Evolutionary conservation across 2,797 vertebrate species (phyloP), one percentile per base, ranked within the genome.

Genomic region (Leptodactylus fallax): DNA sequence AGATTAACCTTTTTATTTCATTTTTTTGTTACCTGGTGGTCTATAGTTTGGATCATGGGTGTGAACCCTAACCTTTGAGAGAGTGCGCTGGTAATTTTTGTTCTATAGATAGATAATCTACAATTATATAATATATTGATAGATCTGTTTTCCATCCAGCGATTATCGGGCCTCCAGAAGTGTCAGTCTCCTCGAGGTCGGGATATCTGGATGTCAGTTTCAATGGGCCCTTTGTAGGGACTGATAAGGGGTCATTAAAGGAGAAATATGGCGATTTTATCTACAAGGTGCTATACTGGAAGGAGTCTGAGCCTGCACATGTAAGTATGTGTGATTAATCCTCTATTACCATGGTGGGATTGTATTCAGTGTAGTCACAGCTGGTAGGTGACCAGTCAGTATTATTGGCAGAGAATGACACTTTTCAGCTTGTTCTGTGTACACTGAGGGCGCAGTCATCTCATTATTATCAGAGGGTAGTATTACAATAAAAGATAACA

Each of bases 241-340:
- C 45, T 0, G 81, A 74, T 8, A 76, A 8, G 0, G 93, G 91
- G 91, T 47, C 90, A 27, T 83, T 95, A 87, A 90, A 74, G 67
- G 82, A 91, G 0, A 85, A 91, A 55, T 96, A 95, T 0, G 88
- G 88, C 81, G 91, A 90, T 0, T 91, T 92, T 91, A 6, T 1
- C 0, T 95, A 95, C 67, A 88, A 87, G 13, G 83, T 95, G 69
- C 85, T 85, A 3, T 95, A 92, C n/a, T 94, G 95, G 95, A 94
- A 90, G 71, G 91, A 92, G 5, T 87, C 81, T 25, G 91, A 90
- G 14, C 4, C n/a, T 0, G 19, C 90, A 11, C 49, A 91, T 86
- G 94, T 92, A 88, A 90, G 85, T 27, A 76, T 88, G 80, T 49
- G 17, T 74, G 71, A 51, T 12, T 45, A 27, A 10, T 3, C 1